A percentile compares a stretch with the other conserved stretches of the same genome.
phyloP scores from a whole-genome alignment of 2,888 invertebrate genomes.

The Strigamia maritima region DNA sequence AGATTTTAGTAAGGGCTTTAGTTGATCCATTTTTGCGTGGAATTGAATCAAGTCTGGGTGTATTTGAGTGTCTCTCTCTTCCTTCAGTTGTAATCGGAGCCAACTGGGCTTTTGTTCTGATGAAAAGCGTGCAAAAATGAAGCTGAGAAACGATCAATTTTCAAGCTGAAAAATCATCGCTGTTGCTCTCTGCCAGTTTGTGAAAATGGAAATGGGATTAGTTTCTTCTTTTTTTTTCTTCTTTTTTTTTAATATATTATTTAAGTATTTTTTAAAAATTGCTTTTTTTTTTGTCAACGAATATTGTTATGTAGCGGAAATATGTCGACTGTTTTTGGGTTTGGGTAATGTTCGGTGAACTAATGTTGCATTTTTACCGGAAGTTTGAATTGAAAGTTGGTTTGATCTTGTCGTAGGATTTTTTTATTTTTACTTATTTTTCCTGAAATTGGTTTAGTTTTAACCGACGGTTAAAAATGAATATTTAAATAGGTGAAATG shows the following conservation, averaged over 20 bases:
- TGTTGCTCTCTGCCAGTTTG: background rate
- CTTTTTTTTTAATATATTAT: too few relatives aligned
- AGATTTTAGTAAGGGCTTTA: background rate
- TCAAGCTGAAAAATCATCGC: conserved; percentile 9
- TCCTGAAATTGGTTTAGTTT: background rate
- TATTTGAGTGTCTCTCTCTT: background rate
- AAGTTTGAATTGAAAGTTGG: too few relatives aligned
- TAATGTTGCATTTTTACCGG: too few relatives aligned
- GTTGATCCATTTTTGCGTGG: background rate
- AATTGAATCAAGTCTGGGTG: background rate
- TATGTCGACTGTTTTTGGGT: too few relatives aligned
- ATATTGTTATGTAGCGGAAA: too few relatives aligned
- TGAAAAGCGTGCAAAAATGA: conserved; percentile 15
- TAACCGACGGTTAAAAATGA: background rate
- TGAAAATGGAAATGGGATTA: too few relatives aligned
- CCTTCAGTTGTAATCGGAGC: background rate
- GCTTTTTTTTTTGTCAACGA: too few relatives aligned
- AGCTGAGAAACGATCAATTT: conserved; percentile 9
- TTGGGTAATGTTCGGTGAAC: too few relatives aligned
- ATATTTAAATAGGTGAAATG: background rate
- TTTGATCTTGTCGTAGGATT: too few relatives aligned
- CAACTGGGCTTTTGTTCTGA: conserved; percentile 9
- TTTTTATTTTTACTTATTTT: too few relatives aligned
- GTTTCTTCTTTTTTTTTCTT: too few relatives aligned
- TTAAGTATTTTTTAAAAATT: too few relatives aligned